phyloP scores from a whole-genome alignment of 2,113 vertebrate species.

The Coptodon rendalli region DNA sequence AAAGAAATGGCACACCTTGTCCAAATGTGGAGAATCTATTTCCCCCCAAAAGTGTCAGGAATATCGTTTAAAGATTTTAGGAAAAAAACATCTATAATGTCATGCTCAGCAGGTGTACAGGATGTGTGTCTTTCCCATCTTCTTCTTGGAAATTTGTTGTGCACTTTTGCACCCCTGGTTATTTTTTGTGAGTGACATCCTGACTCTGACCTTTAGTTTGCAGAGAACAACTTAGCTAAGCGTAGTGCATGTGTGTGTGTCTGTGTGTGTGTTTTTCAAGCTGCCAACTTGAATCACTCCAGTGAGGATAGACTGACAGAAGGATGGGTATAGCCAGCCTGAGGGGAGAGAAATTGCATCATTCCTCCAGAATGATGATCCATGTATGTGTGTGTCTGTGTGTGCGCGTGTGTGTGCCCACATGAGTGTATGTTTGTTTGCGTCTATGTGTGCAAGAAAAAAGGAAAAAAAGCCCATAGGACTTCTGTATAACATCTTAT shows the following conservation, averaged over 20 bases:
- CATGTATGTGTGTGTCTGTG: not conserved
- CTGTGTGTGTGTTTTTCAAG: constrained; percentile 16
- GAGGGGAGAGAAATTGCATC: constrained; percentile 39
- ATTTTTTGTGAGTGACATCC: constrained; percentile 15
- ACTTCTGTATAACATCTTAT: not conserved
- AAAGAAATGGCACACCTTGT: not conserved
- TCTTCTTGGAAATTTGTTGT: not conserved
- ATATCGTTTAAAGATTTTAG: not conserved
- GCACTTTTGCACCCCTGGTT: not conserved
- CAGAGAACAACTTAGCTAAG: constrained; percentile 45
- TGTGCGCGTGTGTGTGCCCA: not conserved
- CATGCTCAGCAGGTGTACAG: not conserved
- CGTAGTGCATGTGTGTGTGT: constrained; percentile 11
- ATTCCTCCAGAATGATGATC: constrained; percentile 33
- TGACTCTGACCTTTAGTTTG: constrained; percentile 56
- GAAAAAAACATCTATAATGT: not conserved
- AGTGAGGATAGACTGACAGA: constrained; percentile 55
- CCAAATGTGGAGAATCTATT: not conserved
- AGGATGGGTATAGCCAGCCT: constrained; percentile 49
- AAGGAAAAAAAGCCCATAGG: not conserved
- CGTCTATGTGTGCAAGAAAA: not conserved
- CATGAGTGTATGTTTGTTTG: not conserved
- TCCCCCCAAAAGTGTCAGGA: not conserved
- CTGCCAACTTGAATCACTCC: constrained; percentile 51
- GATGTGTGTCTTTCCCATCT: not conserved